Conservation (phyloP, 2,888 invertebrate species). For the Microdon myrmicae region DNA sequence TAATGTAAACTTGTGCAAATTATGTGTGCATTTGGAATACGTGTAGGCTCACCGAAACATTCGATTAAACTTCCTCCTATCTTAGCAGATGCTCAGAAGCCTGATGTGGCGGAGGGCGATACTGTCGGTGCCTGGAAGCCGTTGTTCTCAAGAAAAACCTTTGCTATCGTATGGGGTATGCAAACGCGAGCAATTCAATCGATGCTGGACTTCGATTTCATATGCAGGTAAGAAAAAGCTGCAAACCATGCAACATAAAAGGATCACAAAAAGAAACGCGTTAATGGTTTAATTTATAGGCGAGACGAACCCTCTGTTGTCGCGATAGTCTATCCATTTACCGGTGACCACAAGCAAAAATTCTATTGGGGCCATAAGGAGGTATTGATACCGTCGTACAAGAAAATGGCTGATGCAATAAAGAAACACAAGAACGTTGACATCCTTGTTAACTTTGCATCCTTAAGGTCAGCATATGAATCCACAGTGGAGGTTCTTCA, state of each 20-base stretch:
- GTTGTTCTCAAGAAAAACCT: conserved; percentile 85
- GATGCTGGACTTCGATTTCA: conserved; percentile 67
- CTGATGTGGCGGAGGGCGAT: conserved; percentile 55
- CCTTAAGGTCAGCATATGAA: conserved; percentile 95
- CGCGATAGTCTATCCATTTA: conserved; percentile 98
- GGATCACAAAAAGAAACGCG: too few relatives aligned
- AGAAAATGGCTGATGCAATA: conserved; percentile 97
- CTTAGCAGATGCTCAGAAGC: conserved; percentile 64
- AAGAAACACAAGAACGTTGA: conserved; percentile 93
- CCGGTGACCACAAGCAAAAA: conserved; percentile 98
- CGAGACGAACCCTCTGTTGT: conserved; percentile 91
- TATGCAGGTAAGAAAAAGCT: conserved; percentile 64
- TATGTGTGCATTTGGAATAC: conserved; percentile 47
- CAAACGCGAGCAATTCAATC: conserved; percentile 93
- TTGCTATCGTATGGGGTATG: conserved; percentile 99
- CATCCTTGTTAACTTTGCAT: conserved; percentile 97
- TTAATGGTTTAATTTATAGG: conserved; percentile 84
- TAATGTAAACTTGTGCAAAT: conserved; percentile 23
- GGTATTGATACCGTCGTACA: conserved; percentile 92
- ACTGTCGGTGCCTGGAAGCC: conserved; percentile 65
- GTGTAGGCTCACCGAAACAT: conserved; percentile 64
- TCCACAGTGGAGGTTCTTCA: conserved; percentile 94
- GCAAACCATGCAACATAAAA: too few relatives aligned
- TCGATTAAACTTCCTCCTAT: conserved; percentile 68
- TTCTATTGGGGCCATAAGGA: conserved; percentile 99